Evolutionary conservation across 1,140 invertebrate genomes (phyloP).

Genomic region (Dysdera silvatica): DNA sequence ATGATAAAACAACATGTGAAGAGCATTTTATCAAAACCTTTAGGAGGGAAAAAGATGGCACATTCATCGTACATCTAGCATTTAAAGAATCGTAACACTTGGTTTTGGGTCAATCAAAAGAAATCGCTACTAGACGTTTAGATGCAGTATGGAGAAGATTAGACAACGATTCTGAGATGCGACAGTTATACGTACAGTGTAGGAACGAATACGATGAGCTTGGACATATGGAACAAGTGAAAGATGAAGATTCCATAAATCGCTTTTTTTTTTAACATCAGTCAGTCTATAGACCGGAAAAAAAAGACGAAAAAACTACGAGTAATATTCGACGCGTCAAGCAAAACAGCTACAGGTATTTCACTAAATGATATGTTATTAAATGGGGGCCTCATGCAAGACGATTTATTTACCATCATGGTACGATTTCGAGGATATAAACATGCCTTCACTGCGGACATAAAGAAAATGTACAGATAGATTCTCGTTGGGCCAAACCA

Average conservation of each 20-base stretch:
- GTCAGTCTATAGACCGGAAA: not conserved
- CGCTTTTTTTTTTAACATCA: not conserved
- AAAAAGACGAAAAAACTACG: slow-evolving; percentile 17
- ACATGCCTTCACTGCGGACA: slow-evolving; percentile 18
- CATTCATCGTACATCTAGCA: no score
- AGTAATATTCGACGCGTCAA: slow-evolving; percentile 15
- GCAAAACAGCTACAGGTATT: not conserved
- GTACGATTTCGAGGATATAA: slow-evolving; percentile 14
- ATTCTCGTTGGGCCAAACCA: slow-evolving; percentile 6
- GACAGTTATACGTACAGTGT: no score
- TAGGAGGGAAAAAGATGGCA: no score
- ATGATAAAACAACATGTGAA: no score
- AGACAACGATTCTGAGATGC: no score
- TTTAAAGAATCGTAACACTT: no score
- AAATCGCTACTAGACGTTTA: no score
- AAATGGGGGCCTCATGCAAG: slow-evolving; percentile 3
- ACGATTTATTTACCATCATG: slow-evolving; percentile 19
- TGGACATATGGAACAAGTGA: no score
- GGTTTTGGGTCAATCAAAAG: not conserved
- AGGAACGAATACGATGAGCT: not conserved
- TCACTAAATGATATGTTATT: slow-evolving; percentile 29
- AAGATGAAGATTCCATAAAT: no score
- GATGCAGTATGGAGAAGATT: no score
- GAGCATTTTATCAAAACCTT: no score
- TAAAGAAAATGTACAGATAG: slow-evolving; percentile 26